Percentiles rank a stretch among this genome's conserved stretches.
Evolutionary conservation across 2,888 invertebrate species (phyloP).

Genomic region (Troides oblongomaculatus): DNA sequence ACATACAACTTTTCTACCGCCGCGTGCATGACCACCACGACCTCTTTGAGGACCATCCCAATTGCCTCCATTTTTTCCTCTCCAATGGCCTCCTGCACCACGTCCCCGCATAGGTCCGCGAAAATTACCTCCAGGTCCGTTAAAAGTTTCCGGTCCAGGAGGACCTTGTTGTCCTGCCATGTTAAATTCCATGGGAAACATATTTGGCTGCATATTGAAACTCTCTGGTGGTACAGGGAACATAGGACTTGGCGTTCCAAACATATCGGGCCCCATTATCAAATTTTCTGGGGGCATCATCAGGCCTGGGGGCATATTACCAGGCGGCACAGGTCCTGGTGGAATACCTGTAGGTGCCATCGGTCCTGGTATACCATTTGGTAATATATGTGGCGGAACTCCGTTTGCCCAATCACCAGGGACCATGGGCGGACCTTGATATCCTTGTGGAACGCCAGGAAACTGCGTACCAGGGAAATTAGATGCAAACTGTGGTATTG

Average conservation of each 20-base stretch:
- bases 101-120: slow-evolving; percentile 80
- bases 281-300: slow-evolving; percentile 73
- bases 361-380: slow-evolving; percentile 59
- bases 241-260: slow-evolving; percentile 58
- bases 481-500: slow-evolving; percentile 68
- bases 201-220: slow-evolving; percentile 71
- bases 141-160: slow-evolving; percentile 59
- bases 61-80: slow-evolving; percentile 70
- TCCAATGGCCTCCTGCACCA: slow-evolving; percentile 73
- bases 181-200: slow-evolving; percentile 76
- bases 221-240: slow-evolving; percentile 63
- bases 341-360: slow-evolving; percentile 55
- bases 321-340: slow-evolving; percentile 58
- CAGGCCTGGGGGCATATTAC: slow-evolving; percentile 59
- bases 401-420: slow-evolving; percentile 67
- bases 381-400: slow-evolving; percentile 60
- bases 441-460: slow-evolving; percentile 68
- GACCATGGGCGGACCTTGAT: slow-evolving; percentile 63
- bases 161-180: slow-evolving; percentile 63
- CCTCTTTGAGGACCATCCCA: slow-evolving; percentile 74
- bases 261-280: slow-evolving; percentile 74
- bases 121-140: slow-evolving; percentile 68
- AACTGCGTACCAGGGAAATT: slow-evolving; percentile 72
- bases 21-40: slow-evolving; percentile 71
- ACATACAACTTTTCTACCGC: slow-evolving; percentile 82